Conservation (phyloP, 2,113 vertebrate genomes). For the Cephalopterus ornatus region DNA sequence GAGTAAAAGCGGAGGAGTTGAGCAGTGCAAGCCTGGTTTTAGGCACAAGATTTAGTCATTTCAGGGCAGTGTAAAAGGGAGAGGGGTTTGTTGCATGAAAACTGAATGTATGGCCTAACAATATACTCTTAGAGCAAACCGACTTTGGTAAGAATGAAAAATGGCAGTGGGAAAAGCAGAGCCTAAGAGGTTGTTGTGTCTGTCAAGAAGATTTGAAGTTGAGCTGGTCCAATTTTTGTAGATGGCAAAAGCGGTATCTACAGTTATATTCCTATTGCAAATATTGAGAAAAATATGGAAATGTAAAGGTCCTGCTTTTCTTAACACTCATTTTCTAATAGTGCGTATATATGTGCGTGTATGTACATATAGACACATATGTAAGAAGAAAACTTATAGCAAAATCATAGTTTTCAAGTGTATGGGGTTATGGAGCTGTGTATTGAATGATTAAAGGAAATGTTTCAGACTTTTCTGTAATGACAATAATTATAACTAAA, state of each 20-base stretch:
- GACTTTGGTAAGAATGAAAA: not conserved
- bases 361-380: slow-evolving; percentile 48
- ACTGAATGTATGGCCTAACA: not conserved
- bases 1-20: not conserved
- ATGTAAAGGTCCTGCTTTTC: slow-evolving; percentile 39
- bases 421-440: slow-evolving; percentile 39
- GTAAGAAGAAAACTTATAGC: slow-evolving; percentile 38
- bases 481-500: slow-evolving; percentile 32
- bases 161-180: not conserved
- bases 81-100: not conserved
- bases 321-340: slow-evolving; percentile 9
- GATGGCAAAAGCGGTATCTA: not conserved
- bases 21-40: not conserved
- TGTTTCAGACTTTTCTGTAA: slow-evolving; percentile 49
- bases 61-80: not conserved
- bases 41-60: not conserved
- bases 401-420: slow-evolving; percentile 22
- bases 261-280: slow-evolving; percentile 10
- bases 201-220: not conserved
- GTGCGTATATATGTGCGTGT: slow-evolving; percentile 46
- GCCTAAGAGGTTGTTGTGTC: not conserved
- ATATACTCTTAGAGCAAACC: not conserved
- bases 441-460: slow-evolving; percentile 20
- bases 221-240: not conserved
- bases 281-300: not conserved